Evolutionary conservation across 2,113 vertebrate species (phyloP), one percentile per base, ranked within the genome.

Genomic region (Ceuthmochares aereus): DNA sequence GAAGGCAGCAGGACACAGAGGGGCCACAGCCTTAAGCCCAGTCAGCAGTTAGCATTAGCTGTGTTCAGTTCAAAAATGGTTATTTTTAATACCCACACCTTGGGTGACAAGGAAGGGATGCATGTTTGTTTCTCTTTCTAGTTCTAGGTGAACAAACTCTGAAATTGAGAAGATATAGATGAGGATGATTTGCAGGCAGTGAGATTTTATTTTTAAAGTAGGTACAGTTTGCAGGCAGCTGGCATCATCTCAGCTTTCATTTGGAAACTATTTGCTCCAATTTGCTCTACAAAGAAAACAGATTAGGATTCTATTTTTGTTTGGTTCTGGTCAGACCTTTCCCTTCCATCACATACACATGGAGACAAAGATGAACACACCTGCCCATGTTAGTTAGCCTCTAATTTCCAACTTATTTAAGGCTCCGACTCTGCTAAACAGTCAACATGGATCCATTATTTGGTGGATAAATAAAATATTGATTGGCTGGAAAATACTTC

Each of bases 141-240:
- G 30, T 74, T 67, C 56, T 75, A 34, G 12, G 30, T 93, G 36
- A 74, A 85, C 88, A n/a, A 81, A 93, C 51, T 66, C 17, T 73
- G 54, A 29, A 10, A 43, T 63, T 26, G 56, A 80, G 42, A 52
- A 2, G 3, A 72, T 16, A 64, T 4, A 79, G 84, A 80, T 55
- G 81, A 76, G 75, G 15, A 63, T 79, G 62, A 68, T 36, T 93
- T 60, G 22, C 54, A 86, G 54, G 68, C 86, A 90, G 54, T 34
- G n/a, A 93, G 58, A 82, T 92, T 95, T 96, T 95, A 82, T 95
- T 93, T 94, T 96, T 89, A 62, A 94, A 93, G 45, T 27, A 74
- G 82, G 75, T 87, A 86, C 83, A 56, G 64, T 95, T 80, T 88
- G 21, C 88, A 96, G 58, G 68, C 93, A 96, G 88, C 90, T 95